Evolutionary conservation across 2,888 invertebrate genomes (phyloP), one percentile per base, ranked within the genome.

Genomic region (Clanis bilineata): DNA sequence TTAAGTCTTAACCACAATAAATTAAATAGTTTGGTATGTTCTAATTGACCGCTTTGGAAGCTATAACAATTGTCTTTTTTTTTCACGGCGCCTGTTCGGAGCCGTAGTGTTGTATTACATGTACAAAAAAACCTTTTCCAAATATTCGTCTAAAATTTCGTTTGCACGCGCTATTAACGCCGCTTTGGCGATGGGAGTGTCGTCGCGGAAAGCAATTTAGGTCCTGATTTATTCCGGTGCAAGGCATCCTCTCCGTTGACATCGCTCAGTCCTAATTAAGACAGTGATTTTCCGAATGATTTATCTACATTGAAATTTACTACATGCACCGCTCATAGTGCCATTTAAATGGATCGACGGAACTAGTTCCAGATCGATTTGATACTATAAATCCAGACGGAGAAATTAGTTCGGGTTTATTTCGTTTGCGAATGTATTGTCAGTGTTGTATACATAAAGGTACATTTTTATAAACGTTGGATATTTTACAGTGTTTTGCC

Each of bases 101-200:
- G 79, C 74, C 77, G 70, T 69, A 65, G 76, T 18, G 72, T 71
- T 74, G 77, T 87, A 76, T 73, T 78, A 80, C 89, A 87, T 82
- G 88, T 80, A 62, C 72, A 76, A 79, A 84, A 90, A 90, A 90
- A 88, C 84, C 74, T 74, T 76, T 80, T 74, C 77, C 73, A 82
- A 85, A 83, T 80, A 85, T 81, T 82, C 82, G 84, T 83, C 83
- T 85, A 83, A 83, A 74, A 84, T 89, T 86, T 86, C 86, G 83
- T 84, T 82, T 90, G 87, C 90, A 91, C 89, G 91, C 89, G 88
- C 90, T 86, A 91, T 91, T 91, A 90, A 89, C 88, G 85, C 83
- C 82, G 81, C 84, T 76, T 86, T 83, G 85, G 79, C 86, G 82
- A 80, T 88, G 85, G 90, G 90, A 83, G 89, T 88, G 87, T 83